These are phyloP conservation scores for Artemisiospiza belli DNA, from an alignment of 2,113 vertebrate genomes.

Conservation along the genomic window DNA sequence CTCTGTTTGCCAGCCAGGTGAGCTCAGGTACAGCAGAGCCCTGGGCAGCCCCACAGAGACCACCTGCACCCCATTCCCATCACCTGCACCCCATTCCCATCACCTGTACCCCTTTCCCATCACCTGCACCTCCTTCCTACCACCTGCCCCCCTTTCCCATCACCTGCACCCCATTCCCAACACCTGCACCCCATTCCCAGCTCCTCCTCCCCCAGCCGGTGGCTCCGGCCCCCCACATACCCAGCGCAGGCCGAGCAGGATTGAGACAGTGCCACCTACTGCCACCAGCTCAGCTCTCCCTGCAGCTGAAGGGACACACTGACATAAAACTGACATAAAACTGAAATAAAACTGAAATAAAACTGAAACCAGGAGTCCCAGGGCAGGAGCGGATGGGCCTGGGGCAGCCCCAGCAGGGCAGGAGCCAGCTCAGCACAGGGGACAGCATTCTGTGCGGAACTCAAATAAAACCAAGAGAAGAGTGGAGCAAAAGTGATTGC, in stretches of 20 bases:
- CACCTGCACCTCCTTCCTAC: fast-evolving
- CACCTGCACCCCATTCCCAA: fast-evolving
- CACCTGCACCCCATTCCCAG: background rate
- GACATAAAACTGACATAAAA: background rate
- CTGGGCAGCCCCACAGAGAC: background rate
- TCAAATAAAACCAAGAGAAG: fast-evolving
- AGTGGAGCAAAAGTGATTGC: background rate
- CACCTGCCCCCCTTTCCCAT: background rate
- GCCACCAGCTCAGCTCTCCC: background rate
- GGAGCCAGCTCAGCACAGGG: background rate
- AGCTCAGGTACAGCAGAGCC: background rate
- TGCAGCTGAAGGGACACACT: background rate
- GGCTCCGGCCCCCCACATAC: background rate
- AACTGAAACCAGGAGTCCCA: background rate
- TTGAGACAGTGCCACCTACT: background rate
- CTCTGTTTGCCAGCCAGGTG: background rate
- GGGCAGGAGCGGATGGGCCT: background rate
- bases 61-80: no score
- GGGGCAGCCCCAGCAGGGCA: background rate
- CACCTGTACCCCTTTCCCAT: background rate
- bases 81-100: background rate
- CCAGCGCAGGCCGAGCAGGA: background rate
- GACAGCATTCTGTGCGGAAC: fast-evolving
- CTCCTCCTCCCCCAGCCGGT: background rate
- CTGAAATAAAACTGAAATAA: fast-evolving